Percentiles rank a stretch among this genome's conserved stretches.
Conservation (phyloP, 2,113 vertebrate species). For the Natator depressus region DNA sequence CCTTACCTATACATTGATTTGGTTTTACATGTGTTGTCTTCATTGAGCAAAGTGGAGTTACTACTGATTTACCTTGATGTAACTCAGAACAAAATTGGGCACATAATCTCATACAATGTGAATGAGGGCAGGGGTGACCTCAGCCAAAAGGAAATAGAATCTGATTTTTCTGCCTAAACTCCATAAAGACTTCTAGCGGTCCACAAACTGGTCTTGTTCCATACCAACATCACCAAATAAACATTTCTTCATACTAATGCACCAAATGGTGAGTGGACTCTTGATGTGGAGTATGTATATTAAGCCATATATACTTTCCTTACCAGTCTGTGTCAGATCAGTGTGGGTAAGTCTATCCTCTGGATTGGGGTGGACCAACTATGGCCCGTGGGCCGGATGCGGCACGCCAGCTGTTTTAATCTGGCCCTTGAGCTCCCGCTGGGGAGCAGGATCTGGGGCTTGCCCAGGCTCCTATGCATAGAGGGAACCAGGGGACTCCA, state of each 20-base stretch:
- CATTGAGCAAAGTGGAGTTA: background rate
- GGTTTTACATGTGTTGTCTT: background rate
- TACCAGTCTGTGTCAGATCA: background rate
- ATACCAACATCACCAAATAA: background rate
- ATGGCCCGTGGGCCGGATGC: no score
- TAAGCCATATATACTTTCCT: background rate
- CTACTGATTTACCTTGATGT: background rate
- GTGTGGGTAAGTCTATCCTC: background rate
- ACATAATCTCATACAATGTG: background rate
- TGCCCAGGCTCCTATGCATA: no score
- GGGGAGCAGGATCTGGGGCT: no score
- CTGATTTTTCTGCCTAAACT: background rate
- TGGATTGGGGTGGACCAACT: background rate
- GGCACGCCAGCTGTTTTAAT: no score
- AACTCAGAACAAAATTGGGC: background rate
- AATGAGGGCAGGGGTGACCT: background rate
- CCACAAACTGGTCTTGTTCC: background rate
- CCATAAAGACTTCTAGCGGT: background rate
- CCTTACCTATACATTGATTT: background rate
- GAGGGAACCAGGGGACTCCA: no score
- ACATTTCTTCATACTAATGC: background rate
- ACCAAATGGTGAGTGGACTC: background rate
- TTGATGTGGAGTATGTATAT: background rate
- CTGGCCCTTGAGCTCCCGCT: no score
- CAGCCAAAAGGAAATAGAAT: background rate